Conservation (phyloP, 1,140 invertebrate species). For the Procambarus clarkii region DNA sequence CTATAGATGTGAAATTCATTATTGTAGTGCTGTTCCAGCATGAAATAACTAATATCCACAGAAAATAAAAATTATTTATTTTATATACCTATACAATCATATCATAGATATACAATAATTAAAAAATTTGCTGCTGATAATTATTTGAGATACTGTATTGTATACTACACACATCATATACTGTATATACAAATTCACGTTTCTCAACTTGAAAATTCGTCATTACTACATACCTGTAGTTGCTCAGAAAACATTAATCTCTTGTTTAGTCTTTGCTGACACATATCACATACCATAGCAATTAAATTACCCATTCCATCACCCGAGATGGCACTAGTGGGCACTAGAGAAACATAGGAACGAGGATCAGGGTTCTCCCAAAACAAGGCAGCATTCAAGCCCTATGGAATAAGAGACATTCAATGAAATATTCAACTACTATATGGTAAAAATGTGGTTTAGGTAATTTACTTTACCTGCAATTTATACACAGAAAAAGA, state of each 20-base stretch:
- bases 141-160: conserved; percentile 76
- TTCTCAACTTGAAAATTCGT: too few species aligned
- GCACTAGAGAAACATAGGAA: conserved; percentile 95
- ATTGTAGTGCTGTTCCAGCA: too few species aligned
- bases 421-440: not conserved
- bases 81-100: too few species aligned
- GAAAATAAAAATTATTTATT: too few species aligned
- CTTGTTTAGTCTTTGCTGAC: conserved; percentile 93
- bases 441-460: too few species aligned
- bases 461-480: too few species aligned
- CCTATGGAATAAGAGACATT: conserved; percentile 75
- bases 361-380: conserved; percentile 95
- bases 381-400: conserved; percentile 95
- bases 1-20: not conserved
- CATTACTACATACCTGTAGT: conserved; percentile 80
- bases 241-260: conserved; percentile 94
- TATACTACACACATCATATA: too few species aligned
- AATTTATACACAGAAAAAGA: too few species aligned
- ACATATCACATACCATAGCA: conserved; percentile 92
- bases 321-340: conserved; percentile 96
- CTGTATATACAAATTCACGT: too few species aligned
- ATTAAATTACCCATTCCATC: conserved; percentile 99
- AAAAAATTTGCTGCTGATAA: conserved; percentile 42
- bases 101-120: not conserved
- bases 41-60: too few species aligned